phyloP scores from a whole-genome alignment of 2,113 vertebrate species.

The Hiodon alosoides region DNA sequence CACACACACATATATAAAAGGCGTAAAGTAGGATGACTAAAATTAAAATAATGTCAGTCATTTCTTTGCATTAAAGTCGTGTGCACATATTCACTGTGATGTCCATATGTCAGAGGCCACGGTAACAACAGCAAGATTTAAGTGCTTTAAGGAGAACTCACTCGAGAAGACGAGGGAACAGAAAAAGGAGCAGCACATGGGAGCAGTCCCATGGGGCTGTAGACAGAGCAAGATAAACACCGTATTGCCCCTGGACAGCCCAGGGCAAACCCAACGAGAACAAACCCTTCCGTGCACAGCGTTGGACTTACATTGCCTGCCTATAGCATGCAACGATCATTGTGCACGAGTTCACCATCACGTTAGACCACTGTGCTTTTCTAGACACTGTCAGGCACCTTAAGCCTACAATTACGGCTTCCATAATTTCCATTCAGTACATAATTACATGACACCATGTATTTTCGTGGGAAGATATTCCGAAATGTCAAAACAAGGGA shows the following conservation, averaged over 20 bases:
- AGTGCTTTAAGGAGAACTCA: not conserved
- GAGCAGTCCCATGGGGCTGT: conserved; percentile 39
- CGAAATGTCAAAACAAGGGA: conserved; percentile 31
- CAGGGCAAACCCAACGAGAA: conserved; percentile 47
- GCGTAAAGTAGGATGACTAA: conserved; percentile 18
- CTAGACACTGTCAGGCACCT: conserved; percentile 30
- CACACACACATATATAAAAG: too few relatives aligned
- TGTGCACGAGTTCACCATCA: conserved; percentile 33
- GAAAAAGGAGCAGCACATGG: conserved; percentile 39
- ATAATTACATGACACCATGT: conserved; percentile 39
- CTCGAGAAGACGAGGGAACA: conserved; percentile 18
- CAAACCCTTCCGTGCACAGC: conserved; percentile 59
- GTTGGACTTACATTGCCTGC: conserved; percentile 49
- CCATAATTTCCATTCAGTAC: conserved; percentile 36
- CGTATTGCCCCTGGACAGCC: conserved; percentile 44
- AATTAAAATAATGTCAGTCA: conserved; percentile 33
- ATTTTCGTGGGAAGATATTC: conserved; percentile 29
- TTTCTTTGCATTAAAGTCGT: conserved; percentile 34
- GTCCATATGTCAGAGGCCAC: conserved; percentile 30
- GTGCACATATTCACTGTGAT: conserved; percentile 29
- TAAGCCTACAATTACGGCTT: conserved; percentile 30
- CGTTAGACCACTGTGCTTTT: conserved; percentile 34
- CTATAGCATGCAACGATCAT: conserved; percentile 37
- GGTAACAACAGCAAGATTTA: conserved; percentile 9
- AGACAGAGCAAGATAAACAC: conserved; percentile 60